A percentile compares a stretch with the other conserved stretches of the same genome.
phyloP scores from a whole-genome alignment of 2,888 invertebrate genomes.

The Orthonychiurus folsomi region DNA sequence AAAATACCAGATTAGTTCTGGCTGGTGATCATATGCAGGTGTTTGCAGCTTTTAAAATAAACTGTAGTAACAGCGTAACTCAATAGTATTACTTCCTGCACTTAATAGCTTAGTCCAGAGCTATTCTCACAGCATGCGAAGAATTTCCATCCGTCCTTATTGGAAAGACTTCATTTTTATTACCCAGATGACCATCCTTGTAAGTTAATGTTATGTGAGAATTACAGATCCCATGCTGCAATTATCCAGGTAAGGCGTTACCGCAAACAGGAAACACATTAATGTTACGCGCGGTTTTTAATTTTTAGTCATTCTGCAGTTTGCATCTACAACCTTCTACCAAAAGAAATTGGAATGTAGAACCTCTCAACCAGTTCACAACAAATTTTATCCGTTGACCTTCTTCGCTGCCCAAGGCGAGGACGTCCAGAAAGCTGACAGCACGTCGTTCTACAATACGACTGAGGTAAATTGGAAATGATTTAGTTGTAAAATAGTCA shows the following conservation, averaged over 20 bases:
- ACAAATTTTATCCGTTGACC: slow-evolving; percentile 57
- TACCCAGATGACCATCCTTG: slow-evolving; percentile 66
- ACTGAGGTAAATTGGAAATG: slow-evolving; percentile 61
- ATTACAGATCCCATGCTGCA: slow-evolving; percentile 71
- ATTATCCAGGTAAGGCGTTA: slow-evolving; percentile 54
- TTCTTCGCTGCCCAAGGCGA: slow-evolving; percentile 72
- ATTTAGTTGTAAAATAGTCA: too few relatives aligned
- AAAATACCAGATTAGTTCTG: slow-evolving; percentile 63
- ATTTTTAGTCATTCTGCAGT: slow-evolving; percentile 42
- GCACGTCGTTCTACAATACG: slow-evolving; percentile 71
- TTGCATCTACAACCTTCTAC: slow-evolving; percentile 73
- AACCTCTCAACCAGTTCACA: slow-evolving; percentile 61
- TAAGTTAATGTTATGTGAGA: slow-evolving; percentile 69
- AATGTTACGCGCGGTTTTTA: not conserved
- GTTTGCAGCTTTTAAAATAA: not conserved
- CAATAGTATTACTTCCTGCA: slow-evolving; percentile 14
- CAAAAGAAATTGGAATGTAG: slow-evolving; percentile 65
- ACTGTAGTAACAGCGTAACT: too few relatives aligned
- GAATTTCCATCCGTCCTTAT: slow-evolving; percentile 58
- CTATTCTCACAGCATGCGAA: slow-evolving; percentile 49
- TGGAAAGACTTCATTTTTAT: slow-evolving; percentile 67
- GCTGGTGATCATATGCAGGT: slow-evolving; percentile 75
- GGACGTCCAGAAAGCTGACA: slow-evolving; percentile 62
- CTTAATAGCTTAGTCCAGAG: slow-evolving; percentile 64
- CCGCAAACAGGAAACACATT: not conserved